Base-by-base conservation (phyloP, 2,113 vertebrate genomes). In the Meles meles region DNA sequence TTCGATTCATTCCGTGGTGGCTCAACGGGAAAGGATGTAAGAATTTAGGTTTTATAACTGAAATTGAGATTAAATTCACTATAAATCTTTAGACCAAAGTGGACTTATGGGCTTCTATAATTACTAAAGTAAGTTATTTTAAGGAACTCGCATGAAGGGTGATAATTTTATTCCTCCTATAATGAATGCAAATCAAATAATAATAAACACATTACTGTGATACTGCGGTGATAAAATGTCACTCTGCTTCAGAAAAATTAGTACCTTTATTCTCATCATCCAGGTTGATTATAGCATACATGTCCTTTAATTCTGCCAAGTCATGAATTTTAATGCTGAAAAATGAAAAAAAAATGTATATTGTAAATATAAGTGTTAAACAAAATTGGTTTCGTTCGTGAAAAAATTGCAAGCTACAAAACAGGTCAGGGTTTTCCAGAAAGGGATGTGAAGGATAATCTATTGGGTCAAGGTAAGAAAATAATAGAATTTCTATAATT, bases 231-330 rank as follows among this genome's bases (percentile, higher is more conserved):
- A 57, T 88, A 98, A 98, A 87, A 69, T 80, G 52, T 84, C 31
- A 85, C 1, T 82, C 15, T 79, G 27, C 76, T 37, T 1, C 20
- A 61, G 82, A 86, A 96, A 96, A 91, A 80, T 61, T 87, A 59
- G 69, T 99, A 99, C 99, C 99, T 99, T 99, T 99, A 88, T 99
- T 99, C 98, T 99, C 99, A 98, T 99, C 99, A 96, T 99, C 99
- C 98, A 99, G 98, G 44, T 98, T 99, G 98, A 99, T 98, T 86
- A 99, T 99, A 82, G 99, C 99, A 98, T 99, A 99, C 98, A 99
- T 99, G 95, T 99, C 99, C 97, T 99, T 99, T 90, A 99, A 98
- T 95, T 99, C 99, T 94, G 99, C 99, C 98, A 99, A 98, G 94
- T 99, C 99, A 76, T 99, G 99, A 96, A 99, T 99, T 99, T 99